Evolutionary conservation across 1,140 invertebrate species (phyloP).

Genomic region (Centruroides vittatus): DNA sequence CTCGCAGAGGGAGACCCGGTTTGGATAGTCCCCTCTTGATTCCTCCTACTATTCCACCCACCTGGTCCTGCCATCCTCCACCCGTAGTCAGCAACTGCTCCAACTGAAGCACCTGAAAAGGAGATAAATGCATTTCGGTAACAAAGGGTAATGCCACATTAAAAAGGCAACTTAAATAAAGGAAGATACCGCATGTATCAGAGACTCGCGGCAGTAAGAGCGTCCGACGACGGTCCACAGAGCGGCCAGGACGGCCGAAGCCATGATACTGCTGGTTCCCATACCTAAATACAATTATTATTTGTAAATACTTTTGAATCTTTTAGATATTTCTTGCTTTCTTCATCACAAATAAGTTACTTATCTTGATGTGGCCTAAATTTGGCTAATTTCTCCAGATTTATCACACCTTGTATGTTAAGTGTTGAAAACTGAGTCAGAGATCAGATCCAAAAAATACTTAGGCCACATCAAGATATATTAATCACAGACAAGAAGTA

Average conservation of each 20-base stretch:
- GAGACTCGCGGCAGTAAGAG: slow-evolving; percentile 22
- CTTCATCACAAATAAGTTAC: no score
- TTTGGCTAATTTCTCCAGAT: no score
- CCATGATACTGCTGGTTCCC: slow-evolving; percentile 39
- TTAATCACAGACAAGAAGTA: no score
- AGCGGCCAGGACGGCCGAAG: slow-evolving; percentile 31
- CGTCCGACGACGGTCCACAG: slow-evolving; percentile 32
- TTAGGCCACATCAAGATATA: no score
- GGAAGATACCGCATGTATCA: slow-evolving; percentile 27
- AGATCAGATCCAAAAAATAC: no score
- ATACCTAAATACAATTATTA: slow-evolving; percentile 23
- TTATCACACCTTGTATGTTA: no score
- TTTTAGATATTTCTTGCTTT: no score
- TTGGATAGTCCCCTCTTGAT: slow-evolving; percentile 30
- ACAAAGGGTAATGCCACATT: background rate
- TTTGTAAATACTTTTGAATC: no score
- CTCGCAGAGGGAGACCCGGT: slow-evolving; percentile 27
- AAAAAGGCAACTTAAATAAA: background rate
- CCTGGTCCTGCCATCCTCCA: slow-evolving; percentile 43
- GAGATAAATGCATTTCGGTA: background rate
- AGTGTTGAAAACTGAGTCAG: no score
- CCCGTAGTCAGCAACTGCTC: slow-evolving; percentile 40
- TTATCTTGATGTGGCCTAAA: no score
- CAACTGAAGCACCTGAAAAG: slow-evolving; percentile 31
- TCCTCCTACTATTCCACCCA: slow-evolving; percentile 35